phyloP scores from a whole-genome alignment of 2,888 invertebrate species.

The Julus scanicus region DNA sequence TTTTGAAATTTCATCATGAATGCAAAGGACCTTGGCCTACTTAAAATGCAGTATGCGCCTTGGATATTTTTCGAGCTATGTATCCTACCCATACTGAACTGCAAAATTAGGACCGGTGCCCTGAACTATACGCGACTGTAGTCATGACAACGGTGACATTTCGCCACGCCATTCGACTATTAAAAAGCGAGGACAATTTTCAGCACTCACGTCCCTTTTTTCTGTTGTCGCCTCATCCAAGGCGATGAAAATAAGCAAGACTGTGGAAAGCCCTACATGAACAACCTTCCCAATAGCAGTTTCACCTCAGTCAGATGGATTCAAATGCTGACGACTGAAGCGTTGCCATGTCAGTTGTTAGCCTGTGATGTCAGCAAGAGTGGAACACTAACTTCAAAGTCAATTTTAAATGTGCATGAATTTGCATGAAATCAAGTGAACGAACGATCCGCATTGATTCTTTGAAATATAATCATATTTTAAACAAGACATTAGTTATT shows the following conservation, averaged over 20 bases:
- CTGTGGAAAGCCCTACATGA: neutral
- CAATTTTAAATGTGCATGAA: no score
- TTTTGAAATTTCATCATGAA: neutral
- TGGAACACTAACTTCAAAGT: no score
- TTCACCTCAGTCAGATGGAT: neutral
- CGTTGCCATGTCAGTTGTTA: no score
- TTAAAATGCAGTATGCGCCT: neutral
- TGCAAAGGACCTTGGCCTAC: neutral
- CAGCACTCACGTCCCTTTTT: neutral
- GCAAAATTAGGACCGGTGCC: neutral
- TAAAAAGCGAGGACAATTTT: constrained; percentile 4
- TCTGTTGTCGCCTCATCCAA: neutral
- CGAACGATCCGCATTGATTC: no score
- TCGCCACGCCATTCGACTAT: constrained; percentile 28
- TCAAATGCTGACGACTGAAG: no score
- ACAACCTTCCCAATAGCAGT: neutral
- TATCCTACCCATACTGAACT: neutral
- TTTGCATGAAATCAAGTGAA: no score
- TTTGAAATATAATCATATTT: no score
- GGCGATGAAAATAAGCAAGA: constrained; percentile 36
- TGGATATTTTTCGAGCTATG: neutral
- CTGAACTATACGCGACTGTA: neutral
- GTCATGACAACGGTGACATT: constrained; percentile 14
- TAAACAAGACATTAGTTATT: no score
- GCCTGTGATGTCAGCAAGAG: no score